Percentiles rank a stretch among this genome's conserved stretches.
Evolutionary conservation across 2,113 vertebrate genomes (phyloP).

Genomic region (Danio rerio): DNA sequence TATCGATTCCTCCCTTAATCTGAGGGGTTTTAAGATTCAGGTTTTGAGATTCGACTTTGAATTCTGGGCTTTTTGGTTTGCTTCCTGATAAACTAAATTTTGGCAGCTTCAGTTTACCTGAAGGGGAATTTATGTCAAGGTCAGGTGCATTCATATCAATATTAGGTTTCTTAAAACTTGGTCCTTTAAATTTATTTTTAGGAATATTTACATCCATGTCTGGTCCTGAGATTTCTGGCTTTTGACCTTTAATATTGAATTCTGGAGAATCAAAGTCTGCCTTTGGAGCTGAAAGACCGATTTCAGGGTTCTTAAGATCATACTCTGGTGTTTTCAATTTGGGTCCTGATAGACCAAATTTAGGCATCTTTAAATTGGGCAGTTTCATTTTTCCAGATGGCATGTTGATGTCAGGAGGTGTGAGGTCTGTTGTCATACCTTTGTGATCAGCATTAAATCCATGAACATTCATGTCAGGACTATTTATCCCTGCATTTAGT

Average conservation of each 20-base stretch:
- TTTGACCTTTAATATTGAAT: conserved; percentile 26
- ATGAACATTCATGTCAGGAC: conserved; percentile 36
- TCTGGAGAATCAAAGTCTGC: conserved; percentile 53
- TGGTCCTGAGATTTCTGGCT: conserved; percentile 16
- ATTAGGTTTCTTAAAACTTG: conserved; percentile 3
- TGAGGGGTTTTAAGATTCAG: conserved; percentile 59
- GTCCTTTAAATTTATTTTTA: conserved; percentile 50
- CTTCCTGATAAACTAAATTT: conserved; percentile 52
- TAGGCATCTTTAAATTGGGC: conserved; percentile 50
- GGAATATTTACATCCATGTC: conserved; percentile 50
- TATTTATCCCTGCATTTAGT: conserved; percentile 51
- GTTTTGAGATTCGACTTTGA: conserved; percentile 55
- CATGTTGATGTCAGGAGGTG: conserved; percentile 59
- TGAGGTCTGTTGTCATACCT: conserved; percentile 55
- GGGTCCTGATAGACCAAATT: conserved; percentile 60
- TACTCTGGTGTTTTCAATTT: conserved; percentile 62
- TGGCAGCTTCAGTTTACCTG: conserved; percentile 41
- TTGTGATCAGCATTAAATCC: conserved; percentile 38
- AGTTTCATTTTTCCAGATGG: conserved; percentile 53
- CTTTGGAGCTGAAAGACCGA: conserved; percentile 33
- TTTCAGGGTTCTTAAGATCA: background rate
- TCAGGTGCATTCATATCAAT: conserved; percentile 21
- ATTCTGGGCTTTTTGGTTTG: conserved; percentile 53
- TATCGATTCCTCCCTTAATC: conserved; percentile 62
- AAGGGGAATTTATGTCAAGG: conserved; percentile 25